Evolutionary conservation across 2,888 invertebrate genomes (phyloP).

Genomic region (Drosophila ustulata): DNA sequence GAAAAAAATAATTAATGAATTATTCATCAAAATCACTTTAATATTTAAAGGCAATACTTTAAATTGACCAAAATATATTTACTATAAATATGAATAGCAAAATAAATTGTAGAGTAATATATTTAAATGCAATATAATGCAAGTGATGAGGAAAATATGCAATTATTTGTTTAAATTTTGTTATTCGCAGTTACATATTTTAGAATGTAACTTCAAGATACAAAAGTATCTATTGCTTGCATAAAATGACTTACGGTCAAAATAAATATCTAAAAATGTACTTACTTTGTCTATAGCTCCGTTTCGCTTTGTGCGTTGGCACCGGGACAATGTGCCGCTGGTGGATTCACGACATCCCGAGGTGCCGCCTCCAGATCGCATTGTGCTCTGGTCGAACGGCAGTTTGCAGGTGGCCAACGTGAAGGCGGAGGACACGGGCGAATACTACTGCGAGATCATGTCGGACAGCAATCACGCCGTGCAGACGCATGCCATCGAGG

Average conservation of each 20-base stretch:
- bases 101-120: too few relatives aligned
- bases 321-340: slow-evolving; percentile 88
- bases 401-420: slow-evolving; percentile 88
- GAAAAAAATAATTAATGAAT: too few relatives aligned
- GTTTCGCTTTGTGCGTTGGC: slow-evolving; percentile 89
- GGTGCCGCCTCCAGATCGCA: slow-evolving; percentile 86
- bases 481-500: slow-evolving; percentile 92
- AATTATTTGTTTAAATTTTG: too few relatives aligned
- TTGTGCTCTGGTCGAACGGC: slow-evolving; percentile 89
- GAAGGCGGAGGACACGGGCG: slow-evolving; percentile 86
- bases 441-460: slow-evolving; percentile 86
- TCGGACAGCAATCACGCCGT: slow-evolving; percentile 78
- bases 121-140: too few relatives aligned
- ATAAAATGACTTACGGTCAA: background rate
- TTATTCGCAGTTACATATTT: too few relatives aligned
- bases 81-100: too few relatives aligned
- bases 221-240: background rate
- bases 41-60: too few relatives aligned
- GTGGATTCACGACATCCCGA: slow-evolving; percentile 87
- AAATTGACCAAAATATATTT: too few relatives aligned
- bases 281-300: slow-evolving; percentile 84
- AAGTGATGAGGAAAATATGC: too few relatives aligned
- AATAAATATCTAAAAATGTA: background rate
- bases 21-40: too few relatives aligned
- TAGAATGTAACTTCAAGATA: background rate